These are phyloP conservation scores for Circaetus gallicus DNA, from an alignment of 2,113 vertebrate genomes.

Conservation along the genomic window DNA sequence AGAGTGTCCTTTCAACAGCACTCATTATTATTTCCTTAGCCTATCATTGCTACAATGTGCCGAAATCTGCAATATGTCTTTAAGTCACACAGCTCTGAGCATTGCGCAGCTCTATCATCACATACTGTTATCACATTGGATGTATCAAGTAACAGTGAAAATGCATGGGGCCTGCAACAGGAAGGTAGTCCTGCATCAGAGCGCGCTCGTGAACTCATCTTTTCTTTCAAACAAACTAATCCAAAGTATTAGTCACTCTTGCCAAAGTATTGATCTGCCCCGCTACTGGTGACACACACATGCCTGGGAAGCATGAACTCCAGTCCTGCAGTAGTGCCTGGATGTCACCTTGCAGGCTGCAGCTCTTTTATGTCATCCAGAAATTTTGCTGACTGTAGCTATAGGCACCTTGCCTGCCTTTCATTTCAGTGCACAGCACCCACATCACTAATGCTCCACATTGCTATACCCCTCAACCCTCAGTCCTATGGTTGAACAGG, in stretches of 20 bases:
- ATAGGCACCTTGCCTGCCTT: not conserved
- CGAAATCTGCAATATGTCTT: not conserved
- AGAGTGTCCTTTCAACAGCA: not conserved
- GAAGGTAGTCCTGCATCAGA: not conserved
- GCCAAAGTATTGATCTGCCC: not conserved
- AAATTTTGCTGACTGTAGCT: not conserved
- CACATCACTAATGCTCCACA: not conserved
- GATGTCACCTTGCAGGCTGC: not conserved
- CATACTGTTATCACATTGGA: not conserved
- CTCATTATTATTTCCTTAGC: not conserved
- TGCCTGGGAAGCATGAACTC: not conserved
- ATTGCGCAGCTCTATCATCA: not conserved
- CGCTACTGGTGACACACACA: not conserved
- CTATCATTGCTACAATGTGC: not conserved
- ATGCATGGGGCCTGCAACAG: not conserved
- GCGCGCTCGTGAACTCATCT: not conserved
- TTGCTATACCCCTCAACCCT: not conserved
- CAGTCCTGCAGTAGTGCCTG: not conserved
- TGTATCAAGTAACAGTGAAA: not conserved
- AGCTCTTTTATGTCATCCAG: not conserved
- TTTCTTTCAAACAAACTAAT: not conserved
- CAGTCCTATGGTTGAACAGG: not conserved
- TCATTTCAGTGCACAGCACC: not conserved
- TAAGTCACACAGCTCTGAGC: not conserved
- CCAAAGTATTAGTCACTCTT: not conserved